Conservation (phyloP, 2,797 vertebrate species). For the Fratercula arctica region DNA sequence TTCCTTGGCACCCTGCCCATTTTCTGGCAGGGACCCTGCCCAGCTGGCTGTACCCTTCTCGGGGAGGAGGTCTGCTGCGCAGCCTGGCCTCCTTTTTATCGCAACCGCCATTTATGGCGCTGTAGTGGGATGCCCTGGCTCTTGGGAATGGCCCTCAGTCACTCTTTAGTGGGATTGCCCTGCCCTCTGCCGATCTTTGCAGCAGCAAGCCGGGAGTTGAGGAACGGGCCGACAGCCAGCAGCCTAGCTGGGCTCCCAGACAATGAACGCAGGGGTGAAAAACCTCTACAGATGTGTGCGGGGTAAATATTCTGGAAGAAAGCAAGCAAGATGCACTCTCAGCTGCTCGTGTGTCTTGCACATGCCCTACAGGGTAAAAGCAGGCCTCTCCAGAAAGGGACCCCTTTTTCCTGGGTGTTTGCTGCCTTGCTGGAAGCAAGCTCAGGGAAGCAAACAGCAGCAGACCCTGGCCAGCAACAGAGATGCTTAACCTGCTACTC, state of each 20-base stretch:
- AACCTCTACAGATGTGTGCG: background rate
- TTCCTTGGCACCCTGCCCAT: background rate
- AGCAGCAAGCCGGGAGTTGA: background rate
- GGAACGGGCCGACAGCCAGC: background rate
- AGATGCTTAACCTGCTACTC: background rate
- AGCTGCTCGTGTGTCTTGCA: background rate
- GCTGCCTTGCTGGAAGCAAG: background rate
- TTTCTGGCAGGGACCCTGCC: background rate
- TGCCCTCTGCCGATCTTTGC: slow-evolving; percentile 35
- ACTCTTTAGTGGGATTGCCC: background rate
- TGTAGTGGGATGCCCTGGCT: background rate
- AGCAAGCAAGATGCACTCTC: background rate
- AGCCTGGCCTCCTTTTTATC: background rate
- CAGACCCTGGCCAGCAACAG: background rate
- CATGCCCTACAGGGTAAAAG: background rate
- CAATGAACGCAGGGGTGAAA: background rate
- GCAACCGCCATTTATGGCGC: rapidly evolving
- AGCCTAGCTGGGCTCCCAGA: background rate
- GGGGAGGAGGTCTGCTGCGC: background rate
- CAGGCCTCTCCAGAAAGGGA: background rate
- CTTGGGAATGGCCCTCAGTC: background rate
- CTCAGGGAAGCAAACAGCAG: background rate
- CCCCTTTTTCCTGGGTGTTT: background rate
- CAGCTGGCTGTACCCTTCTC: background rate
- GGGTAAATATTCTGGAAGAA: background rate